These are phyloP conservation scores for Cathartes aura DNA, from an alignment of 2,113 vertebrate species.

Conservation along the genomic window DNA sequence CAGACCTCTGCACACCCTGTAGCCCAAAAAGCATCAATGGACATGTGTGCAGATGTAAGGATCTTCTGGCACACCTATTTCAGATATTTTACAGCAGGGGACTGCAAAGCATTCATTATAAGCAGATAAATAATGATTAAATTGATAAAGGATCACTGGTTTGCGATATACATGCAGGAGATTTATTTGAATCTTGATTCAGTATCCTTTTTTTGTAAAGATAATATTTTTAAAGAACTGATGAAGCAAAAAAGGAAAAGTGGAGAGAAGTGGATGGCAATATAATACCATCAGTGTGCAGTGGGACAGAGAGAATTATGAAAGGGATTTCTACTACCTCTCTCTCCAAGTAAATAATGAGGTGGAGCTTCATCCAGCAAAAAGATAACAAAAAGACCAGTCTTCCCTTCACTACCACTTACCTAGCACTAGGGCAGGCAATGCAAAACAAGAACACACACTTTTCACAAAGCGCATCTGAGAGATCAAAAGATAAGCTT, in stretches of 20 bases:
- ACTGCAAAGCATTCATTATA: background rate
- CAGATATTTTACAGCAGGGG: fast-evolving
- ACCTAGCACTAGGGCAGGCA: background rate
- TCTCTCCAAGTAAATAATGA: background rate
- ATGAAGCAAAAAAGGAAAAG: background rate
- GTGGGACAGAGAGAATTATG: background rate
- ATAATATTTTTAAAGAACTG: background rate
- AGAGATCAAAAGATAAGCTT: background rate
- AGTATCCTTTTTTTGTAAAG: background rate
- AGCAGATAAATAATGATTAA: background rate
- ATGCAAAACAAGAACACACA: background rate
- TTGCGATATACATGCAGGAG: background rate
- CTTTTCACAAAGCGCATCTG: background rate
- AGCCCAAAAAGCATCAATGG: background rate
- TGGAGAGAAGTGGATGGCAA: background rate
- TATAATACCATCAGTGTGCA: background rate
- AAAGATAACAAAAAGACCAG: background rate
- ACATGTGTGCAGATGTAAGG: fast-evolving
- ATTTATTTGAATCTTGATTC: background rate
- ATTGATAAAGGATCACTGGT: background rate
- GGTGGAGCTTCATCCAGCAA: background rate
- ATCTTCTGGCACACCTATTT: background rate
- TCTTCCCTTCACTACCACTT: background rate
- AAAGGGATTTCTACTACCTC: background rate
- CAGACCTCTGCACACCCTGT: background rate